Conservation (phyloP, 2,888 invertebrate genomes). For the Euplexia lucipara region DNA sequence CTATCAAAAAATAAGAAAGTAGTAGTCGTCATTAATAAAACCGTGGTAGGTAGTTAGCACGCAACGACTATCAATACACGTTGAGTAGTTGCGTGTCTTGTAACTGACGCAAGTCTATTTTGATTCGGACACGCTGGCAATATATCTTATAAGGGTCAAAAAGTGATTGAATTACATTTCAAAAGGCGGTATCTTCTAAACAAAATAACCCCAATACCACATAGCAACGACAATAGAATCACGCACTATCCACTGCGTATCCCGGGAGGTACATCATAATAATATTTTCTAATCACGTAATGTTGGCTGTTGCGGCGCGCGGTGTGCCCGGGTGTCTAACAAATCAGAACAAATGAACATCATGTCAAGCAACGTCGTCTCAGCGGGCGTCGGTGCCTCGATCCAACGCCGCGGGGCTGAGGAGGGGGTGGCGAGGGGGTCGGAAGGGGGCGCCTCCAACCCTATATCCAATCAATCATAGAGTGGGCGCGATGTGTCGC, state of each 20-base stretch:
- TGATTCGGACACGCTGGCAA: conserved; percentile 4
- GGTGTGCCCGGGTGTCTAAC: conserved; percentile 74
- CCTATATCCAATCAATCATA: conserved; percentile 81
- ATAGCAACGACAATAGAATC: conserved; percentile 13
- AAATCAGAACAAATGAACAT: conserved; percentile 86
- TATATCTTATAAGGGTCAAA: too few species aligned
- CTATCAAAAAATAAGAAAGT: background rate
- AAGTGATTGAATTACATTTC: background rate
- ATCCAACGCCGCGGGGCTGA: conserved; percentile 53
- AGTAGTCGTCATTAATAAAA: background rate
- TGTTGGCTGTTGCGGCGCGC: conserved; percentile 69
- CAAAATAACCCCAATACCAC: background rate
- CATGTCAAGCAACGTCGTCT: conserved; percentile 80
- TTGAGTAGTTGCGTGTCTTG: conserved; percentile 37
- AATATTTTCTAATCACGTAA: conserved; percentile 79
- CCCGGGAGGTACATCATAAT: conserved; percentile 62
- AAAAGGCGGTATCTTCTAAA: background rate
- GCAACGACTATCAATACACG: conserved; percentile 33
- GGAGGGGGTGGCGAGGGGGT: conserved; percentile 31
- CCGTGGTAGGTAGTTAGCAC: conserved; percentile 24
- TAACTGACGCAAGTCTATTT: background rate
- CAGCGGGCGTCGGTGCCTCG: conserved; percentile 72
- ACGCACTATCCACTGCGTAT: conserved; percentile 43
- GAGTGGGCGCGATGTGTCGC: conserved; percentile 70
- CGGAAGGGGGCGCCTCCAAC: conserved; percentile 56